Percentiles rank a stretch among this genome's conserved stretches.
Conservation (phyloP, 2,888 invertebrate species). For the Nemapogon koenigi region DNA sequence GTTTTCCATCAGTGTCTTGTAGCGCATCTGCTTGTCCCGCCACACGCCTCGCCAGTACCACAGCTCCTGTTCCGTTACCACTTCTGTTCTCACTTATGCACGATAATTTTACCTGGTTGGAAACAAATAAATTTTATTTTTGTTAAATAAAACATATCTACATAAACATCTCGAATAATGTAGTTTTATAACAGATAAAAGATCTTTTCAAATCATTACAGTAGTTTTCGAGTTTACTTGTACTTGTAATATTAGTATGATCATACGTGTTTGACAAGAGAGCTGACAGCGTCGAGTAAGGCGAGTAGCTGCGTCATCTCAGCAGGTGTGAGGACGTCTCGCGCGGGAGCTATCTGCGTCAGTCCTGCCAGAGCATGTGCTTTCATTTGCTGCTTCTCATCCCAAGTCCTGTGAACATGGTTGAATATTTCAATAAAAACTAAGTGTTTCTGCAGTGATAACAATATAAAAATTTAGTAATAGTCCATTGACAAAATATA, state of each 20-base stretch:
- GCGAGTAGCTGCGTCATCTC: conserved; percentile 76
- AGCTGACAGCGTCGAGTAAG: conserved; percentile 84
- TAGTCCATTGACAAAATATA: too few relatives aligned
- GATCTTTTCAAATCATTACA: too few relatives aligned
- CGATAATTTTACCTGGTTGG: conserved; percentile 44
- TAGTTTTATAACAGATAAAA: too few relatives aligned
- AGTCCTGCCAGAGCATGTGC: conserved; percentile 30
- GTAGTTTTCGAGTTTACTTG: too few relatives aligned
- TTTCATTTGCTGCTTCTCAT: conserved; percentile 53
- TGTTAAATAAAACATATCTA: background rate
- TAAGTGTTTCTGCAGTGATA: background rate
- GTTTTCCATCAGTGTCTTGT: conserved; percentile 77
- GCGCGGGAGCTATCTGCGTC: conserved; percentile 20
- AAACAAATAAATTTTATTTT: conserved; percentile 1
- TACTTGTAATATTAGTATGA: too few relatives aligned
- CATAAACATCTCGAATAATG: background rate
- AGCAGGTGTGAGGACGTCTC: conserved; percentile 57
- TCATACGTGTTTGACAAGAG: conserved; percentile 90
- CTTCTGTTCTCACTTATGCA: conserved; percentile 40
- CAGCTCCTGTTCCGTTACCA: conserved; percentile 69
- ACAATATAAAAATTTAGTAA: too few relatives aligned
- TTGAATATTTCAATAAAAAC: background rate
- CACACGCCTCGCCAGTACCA: conserved; percentile 73
- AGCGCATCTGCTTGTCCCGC: conserved; percentile 49
- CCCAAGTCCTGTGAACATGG: conserved; percentile 36